Conservation (phyloP, 2,797 vertebrate species). For the Enteromius paludinosus region DNA sequence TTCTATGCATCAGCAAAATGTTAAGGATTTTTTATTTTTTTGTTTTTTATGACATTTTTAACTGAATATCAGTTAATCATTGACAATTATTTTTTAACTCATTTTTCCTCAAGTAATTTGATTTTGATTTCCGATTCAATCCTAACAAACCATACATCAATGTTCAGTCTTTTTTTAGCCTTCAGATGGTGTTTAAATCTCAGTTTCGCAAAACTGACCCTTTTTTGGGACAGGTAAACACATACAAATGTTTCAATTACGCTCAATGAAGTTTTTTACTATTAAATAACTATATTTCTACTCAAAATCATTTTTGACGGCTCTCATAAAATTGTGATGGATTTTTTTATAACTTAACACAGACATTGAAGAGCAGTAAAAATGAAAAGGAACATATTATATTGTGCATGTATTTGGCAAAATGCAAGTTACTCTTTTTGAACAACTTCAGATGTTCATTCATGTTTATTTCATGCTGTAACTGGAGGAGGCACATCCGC, state of each 20-base stretch:
- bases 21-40: neutral
- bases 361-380: neutral
- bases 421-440: neutral
- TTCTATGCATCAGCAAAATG: neutral
- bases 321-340: neutral
- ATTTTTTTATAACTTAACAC: neutral
- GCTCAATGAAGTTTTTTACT: neutral
- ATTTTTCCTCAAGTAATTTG: neutral
- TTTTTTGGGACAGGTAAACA: neutral
- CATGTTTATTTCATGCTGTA: neutral
- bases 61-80: neutral
- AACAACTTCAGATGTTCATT: neutral
- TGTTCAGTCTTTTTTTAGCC: neutral
- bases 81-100: neutral
- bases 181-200: neutral
- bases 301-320: too few species aligned
- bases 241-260: neutral
- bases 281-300: neutral
- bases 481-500: neutral
- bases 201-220: neutral
- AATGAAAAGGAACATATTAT: neutral
- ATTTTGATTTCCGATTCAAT: neutral
- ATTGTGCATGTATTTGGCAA: too few species aligned
- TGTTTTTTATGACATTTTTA: neutral
- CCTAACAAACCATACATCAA: neutral